Evolutionary conservation across 2,888 invertebrate species (phyloP).

Genomic region (Calliscelio sp.): DNA sequence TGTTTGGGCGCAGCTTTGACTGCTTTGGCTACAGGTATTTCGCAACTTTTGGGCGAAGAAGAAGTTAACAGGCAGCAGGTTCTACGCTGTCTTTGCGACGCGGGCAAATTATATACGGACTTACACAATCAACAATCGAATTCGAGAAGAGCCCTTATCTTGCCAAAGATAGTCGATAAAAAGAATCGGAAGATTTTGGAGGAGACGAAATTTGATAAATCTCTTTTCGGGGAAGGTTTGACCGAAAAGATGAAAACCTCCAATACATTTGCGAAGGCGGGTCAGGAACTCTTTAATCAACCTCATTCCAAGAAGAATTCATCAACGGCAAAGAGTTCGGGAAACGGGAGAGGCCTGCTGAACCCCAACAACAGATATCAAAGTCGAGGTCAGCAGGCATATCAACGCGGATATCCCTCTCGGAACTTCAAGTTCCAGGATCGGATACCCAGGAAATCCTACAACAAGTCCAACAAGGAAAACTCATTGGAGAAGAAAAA

Average conservation of each 20-base stretch:
- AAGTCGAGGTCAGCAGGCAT: slow-evolving; percentile 36
- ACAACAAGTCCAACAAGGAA: slow-evolving; percentile 1
- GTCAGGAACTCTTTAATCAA: slow-evolving; percentile 34
- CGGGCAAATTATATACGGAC: slow-evolving; percentile 35
- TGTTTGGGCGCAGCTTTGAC: slow-evolving; percentile 45
- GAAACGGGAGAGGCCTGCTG: slow-evolving; percentile 53
- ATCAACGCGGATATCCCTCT: slow-evolving; percentile 6
- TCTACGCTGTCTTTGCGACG: slow-evolving; percentile 25
- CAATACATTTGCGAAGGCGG: slow-evolving; percentile 44
- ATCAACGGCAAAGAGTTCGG: slow-evolving; percentile 6
- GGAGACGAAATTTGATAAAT: slow-evolving; percentile 38
- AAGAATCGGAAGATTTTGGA: slow-evolving; percentile 44
- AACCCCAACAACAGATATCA: slow-evolving; percentile 12
- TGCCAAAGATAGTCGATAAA: slow-evolving; percentile 45
- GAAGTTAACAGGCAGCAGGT: slow-evolving; percentile 23
- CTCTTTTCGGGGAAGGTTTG: slow-evolving; percentile 50
- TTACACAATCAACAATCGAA: slow-evolving; percentile 42
- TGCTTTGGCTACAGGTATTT: slow-evolving; percentile 39
- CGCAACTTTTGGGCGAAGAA: not conserved
- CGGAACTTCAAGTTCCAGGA: slow-evolving; percentile 23
- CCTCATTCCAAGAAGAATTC: not conserved
- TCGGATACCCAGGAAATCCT: no score
- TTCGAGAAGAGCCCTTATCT: slow-evolving; percentile 49
- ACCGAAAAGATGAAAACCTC: slow-evolving; percentile 46
- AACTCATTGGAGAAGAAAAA: not conserved